Evolutionary conservation across 1,140 invertebrate genomes (phyloP).

Genomic region (Drosophila serrata): DNA sequence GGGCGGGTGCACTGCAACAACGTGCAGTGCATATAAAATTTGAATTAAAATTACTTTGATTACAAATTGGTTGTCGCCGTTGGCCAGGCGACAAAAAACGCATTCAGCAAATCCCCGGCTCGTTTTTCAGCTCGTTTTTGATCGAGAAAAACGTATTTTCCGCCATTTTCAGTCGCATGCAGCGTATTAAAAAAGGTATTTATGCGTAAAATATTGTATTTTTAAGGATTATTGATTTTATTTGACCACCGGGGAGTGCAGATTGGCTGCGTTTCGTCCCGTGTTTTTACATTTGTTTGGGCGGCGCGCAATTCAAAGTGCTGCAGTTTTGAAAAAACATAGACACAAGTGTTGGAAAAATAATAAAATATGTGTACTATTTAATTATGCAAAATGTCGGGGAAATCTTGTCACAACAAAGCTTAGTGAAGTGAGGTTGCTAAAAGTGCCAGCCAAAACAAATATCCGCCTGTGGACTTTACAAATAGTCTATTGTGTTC

Average conservation of each 20-base stretch:
- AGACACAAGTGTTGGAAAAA: slow-evolving; percentile 41
- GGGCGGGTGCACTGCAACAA: slow-evolving; percentile 38
- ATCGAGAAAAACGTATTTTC: slow-evolving; percentile 11
- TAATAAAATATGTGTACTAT: slow-evolving; percentile 34
- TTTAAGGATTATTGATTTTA: slow-evolving; percentile 78
- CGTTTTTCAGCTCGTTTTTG: slow-evolving; percentile 24
- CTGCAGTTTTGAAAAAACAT: slow-evolving; percentile 18
- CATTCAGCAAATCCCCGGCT: slow-evolving; percentile 47
- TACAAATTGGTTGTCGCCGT: slow-evolving; percentile 70
- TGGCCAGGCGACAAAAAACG: slow-evolving; percentile 38
- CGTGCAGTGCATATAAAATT: slow-evolving; percentile 79
- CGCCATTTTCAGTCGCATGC: slow-evolving; percentile 12
- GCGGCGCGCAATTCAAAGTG: not conserved
- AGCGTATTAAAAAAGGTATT: slow-evolving; percentile 60
- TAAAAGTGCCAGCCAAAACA: slow-evolving; percentile 15
- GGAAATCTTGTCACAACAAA: slow-evolving; percentile 42
- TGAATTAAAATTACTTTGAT: slow-evolving; percentile 83
- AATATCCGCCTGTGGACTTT: not conserved
- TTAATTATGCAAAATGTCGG: slow-evolving; percentile 42
- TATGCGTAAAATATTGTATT: slow-evolving; percentile 73
- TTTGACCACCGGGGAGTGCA: slow-evolving; percentile 46
- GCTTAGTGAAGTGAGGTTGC: slow-evolving; percentile 42
- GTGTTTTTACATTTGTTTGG: slow-evolving; percentile 17
- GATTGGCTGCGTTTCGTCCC: slow-evolving; percentile 30
- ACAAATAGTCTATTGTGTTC: not conserved